A percentile compares a stretch with the other conserved stretches of the same genome.
phyloP scores from a whole-genome alignment of 2,888 invertebrate species.

The Xanthorhoe spadicearia region DNA sequence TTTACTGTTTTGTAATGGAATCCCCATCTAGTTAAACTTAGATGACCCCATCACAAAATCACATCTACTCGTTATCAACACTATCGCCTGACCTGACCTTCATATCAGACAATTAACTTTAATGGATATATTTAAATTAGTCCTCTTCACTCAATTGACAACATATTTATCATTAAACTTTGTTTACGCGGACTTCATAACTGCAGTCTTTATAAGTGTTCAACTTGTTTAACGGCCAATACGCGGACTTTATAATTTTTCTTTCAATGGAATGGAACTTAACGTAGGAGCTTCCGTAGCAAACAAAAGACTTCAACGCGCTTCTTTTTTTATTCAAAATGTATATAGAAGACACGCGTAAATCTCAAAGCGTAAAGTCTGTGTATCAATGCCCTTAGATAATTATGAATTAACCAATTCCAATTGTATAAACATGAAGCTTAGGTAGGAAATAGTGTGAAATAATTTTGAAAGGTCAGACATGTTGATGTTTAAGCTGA shows the following conservation, averaged over 20 bases:
- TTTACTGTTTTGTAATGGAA: not conserved
- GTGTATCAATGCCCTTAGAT: constrained; percentile 9
- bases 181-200: not conserved
- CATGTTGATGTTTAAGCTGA: not conserved
- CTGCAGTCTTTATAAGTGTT: too few species aligned
- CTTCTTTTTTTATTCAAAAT: too few species aligned
- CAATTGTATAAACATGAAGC: not conserved
- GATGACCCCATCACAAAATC: constrained; percentile 49
- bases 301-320: too few species aligned
- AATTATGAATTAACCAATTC: constrained; percentile 5
- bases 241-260: too few species aligned
- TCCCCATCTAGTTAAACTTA: constrained; percentile 10
- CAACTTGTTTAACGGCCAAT: too few species aligned
- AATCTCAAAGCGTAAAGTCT: not conserved
- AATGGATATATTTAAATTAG: constrained; percentile 83
- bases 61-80: constrained; percentile 13
- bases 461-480: constrained; percentile 1
- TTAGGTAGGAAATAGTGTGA: constrained; percentile 39
- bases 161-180: constrained; percentile 46
- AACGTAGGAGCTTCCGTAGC: too few species aligned
- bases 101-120: constrained; percentile 81
- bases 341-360: too few species aligned
- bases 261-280: too few species aligned
- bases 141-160: constrained; percentile 71
- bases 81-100: constrained; percentile 64